Evolutionary conservation across 2,797 vertebrate genomes (phyloP), one percentile per base, ranked within the genome.

Genomic region (Macrochelys suwanniensis): DNA sequence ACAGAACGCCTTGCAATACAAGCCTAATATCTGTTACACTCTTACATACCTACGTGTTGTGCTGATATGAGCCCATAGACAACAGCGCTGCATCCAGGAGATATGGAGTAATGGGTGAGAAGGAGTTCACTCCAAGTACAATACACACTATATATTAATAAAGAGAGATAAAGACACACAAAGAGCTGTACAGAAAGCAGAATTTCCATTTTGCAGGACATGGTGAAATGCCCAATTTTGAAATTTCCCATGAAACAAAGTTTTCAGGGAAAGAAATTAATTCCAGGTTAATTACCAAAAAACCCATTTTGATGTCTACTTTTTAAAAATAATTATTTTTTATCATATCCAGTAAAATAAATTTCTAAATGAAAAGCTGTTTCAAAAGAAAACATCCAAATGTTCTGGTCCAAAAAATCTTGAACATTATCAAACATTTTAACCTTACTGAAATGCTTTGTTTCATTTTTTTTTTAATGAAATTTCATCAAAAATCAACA

Each of bases 381-480:
- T 96, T 79, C 84, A 68, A 94, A 94, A 89, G 1, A 8, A 95
- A 94, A 91, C 87, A 95, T 95, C 88, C 57, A 49, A 65, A 37
- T 10, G 33, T 68, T 59, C 90, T 31, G 93, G 85, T 94, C 95
- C 79, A 11, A 90, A 93, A 10, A 88, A 93, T 37, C 65, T 68
- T 21, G n/a, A 61, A 33, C 28, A 31, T 28, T 61, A 15, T 16
- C 12, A 78, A 96, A 85, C 47, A 0, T 82, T 90, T 89, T 96
- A 93, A 97, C 95, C 95, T 96, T 96, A 95, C 96, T 95, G 84
- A 93, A 80, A 92, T 89, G 94, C 91, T 79, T 93, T 71, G 96
- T 91, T 86, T 96, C 93, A 94, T 96, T 47, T 4, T 74, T 91
- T 97, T 95, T 96, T 97, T 95, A 85, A 96, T 94, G 92, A 92